Base-by-base conservation (phyloP, 2,113 vertebrate species). In the Echinops telfairi region DNA sequence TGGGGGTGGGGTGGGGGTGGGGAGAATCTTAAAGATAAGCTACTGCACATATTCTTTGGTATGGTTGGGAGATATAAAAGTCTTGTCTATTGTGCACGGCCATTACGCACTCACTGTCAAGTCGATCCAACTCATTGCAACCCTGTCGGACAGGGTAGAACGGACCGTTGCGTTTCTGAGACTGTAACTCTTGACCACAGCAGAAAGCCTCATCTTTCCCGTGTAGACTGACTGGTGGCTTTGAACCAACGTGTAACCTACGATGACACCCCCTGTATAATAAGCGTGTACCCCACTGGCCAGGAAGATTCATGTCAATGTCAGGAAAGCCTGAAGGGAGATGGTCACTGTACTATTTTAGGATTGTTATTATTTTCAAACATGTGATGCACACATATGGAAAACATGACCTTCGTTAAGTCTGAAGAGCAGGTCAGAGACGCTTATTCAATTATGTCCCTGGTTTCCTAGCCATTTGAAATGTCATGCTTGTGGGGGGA, bases 311-410 rank as follows among this genome's bases (percentile, higher is more conserved):
- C 6, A 91, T 10, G 47, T 40, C 15, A 47, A 4, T 17, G 73
- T 81, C 19, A 84, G 60, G 60, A 40, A 66, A 36, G 60, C 6
- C 53, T 33, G 16, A 82, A 86, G 36, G 47, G 40, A 78, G 60
- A 16, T 6, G 23, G 76, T n/a, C 83, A n/a, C 0, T 40, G 20
- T 53, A 57, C 29, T 20, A 33, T 70, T 66, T 88, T 82, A 71
- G 75, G 36, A 73, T 58, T 29, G 0, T 16, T 25, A 76, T 92
- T 79, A 76, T 76, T 94, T 93, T 89, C 47, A 94, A 95, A 82
- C 15, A 53, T 77, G 58, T 73, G 58, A 94, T 83, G 47, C 60
- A 81, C 90, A 53, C 47, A 40, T 80, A 73, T 47, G 23, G 84
- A 82, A 71, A 53, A 62, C 64, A 68, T 20, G 60, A 85, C 14